Evolutionary conservation across 2,888 invertebrate species (phyloP).

Genomic region (Thecophora atra): DNA sequence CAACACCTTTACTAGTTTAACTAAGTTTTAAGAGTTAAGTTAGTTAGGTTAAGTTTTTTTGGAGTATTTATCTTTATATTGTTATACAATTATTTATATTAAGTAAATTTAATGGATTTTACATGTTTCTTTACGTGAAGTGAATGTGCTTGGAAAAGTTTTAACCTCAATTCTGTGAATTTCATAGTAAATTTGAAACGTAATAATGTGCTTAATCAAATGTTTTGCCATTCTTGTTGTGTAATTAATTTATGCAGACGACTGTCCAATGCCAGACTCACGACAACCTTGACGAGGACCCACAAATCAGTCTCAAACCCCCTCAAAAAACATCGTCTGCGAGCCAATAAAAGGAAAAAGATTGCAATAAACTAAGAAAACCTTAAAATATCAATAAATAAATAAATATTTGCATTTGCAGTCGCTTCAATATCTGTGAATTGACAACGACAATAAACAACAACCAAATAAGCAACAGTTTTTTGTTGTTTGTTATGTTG

Average conservation of each 20-base stretch:
- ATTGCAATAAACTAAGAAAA: not conserved
- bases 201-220: no score
- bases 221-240: not conserved
- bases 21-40: no score
- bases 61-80: no score
- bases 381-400: not conserved
- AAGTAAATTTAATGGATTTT: no score
- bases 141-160: no score
- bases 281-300: slow-evolving; percentile 14
- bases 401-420: not conserved
- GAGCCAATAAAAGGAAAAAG: not conserved
- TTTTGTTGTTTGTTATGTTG: slow-evolving; percentile 31
- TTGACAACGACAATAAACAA: not conserved
- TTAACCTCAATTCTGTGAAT: no score
- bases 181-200: no score
- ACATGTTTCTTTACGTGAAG: no score
- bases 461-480: slow-evolving; percentile 21
- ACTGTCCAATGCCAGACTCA: slow-evolving; percentile 19
- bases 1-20: no score
- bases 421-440: not conserved
- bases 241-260: not conserved
- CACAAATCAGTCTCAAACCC: slow-evolving; percentile 27
- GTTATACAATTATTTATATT: no score
- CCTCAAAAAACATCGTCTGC: slow-evolving; percentile 8
- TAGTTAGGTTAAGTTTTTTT: no score